A percentile compares a stretch with the other conserved stretches of the same genome.
Evolutionary conservation across 2,888 invertebrate species (phyloP).

Genomic region (Protodeltote pygarga): DNA sequence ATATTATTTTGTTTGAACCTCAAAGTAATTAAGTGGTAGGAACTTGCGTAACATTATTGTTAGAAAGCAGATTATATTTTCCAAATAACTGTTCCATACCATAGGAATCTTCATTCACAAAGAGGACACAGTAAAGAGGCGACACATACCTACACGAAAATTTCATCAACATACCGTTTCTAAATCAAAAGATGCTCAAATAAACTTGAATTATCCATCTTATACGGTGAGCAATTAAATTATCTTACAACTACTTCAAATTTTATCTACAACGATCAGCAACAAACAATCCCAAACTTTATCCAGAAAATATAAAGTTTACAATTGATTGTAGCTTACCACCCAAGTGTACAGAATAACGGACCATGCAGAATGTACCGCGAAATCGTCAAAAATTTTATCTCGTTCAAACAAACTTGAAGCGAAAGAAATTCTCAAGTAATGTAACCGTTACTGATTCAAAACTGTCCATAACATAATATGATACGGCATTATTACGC

Average conservation of each 20-base stretch:
- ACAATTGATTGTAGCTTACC: constrained; percentile 4
- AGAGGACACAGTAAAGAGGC: neutral
- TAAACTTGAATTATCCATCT: constrained; percentile 36
- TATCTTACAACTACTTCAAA: constrained; percentile 34
- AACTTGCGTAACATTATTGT: too few relatives aligned
- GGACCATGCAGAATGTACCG: constrained; percentile 53
- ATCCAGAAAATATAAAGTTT: neutral
- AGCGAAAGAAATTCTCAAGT: constrained; percentile 23
- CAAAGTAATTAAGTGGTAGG: too few relatives aligned
- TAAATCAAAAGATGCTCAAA: constrained; percentile 30
- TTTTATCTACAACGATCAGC: constrained; percentile 5
- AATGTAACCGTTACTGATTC: constrained; percentile 29
- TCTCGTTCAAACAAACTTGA: constrained; percentile 54
- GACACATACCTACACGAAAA: constrained; percentile 1
- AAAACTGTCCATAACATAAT: constrained; percentile 25
- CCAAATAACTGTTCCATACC: neutral
- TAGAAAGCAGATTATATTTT: too few relatives aligned
- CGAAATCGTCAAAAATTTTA: constrained; percentile 54
- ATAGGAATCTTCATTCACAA: neutral
- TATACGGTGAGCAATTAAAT: constrained; percentile 37
- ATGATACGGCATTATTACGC: constrained; percentile 21
- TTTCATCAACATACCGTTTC: constrained; percentile 18
- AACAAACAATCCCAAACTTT: constrained; percentile 12
- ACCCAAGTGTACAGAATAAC: constrained; percentile 48
- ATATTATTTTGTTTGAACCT: too few relatives aligned